These are phyloP conservation scores for Betta splendens DNA, from an alignment of 2,797 vertebrate genomes.

Conservation along the genomic window DNA sequence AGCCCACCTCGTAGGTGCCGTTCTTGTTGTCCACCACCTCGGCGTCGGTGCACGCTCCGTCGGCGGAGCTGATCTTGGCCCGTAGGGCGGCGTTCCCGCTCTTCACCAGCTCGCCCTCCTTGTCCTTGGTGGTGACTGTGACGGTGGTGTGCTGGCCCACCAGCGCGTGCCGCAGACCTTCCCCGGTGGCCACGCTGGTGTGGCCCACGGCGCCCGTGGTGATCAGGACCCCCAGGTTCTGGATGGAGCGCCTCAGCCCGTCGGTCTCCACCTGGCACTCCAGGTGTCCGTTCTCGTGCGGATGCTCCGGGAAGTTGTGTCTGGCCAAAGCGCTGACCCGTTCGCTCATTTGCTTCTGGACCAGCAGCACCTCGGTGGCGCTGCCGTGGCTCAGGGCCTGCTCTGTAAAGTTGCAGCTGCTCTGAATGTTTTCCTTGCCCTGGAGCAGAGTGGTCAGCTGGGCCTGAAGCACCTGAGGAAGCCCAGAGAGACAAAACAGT, in stretches of 20 bases:
- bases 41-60: constrained; percentile 77
- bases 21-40: constrained; percentile 95
- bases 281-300: constrained; percentile 92
- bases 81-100: constrained; percentile 88
- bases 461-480: constrained; percentile 85
- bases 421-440: constrained; percentile 94
- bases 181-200: constrained; percentile 90
- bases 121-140: constrained; percentile 96
- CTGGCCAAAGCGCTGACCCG: constrained; percentile 88
- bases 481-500: constrained; percentile 10
- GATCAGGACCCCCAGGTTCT: constrained; percentile 90
- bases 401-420: constrained; percentile 94
- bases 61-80: constrained; percentile 82
- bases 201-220: constrained; percentile 92
- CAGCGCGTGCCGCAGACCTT: constrained; percentile 89
- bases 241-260: constrained; percentile 90
- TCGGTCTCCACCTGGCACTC: constrained; percentile 90
- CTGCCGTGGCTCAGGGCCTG: constrained; percentile 87
- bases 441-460: constrained; percentile 88
- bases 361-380: constrained; percentile 88
- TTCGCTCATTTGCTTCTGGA: constrained; percentile 95
- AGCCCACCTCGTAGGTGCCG: constrained; percentile 93
- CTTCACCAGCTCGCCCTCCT: constrained; percentile 90
- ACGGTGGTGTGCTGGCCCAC: constrained; percentile 89
- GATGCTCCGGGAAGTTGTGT: constrained; percentile 88